These are phyloP conservation scores for Mobula birostris DNA, from an alignment of 2,113 vertebrate species.

Conservation along the genomic window DNA sequence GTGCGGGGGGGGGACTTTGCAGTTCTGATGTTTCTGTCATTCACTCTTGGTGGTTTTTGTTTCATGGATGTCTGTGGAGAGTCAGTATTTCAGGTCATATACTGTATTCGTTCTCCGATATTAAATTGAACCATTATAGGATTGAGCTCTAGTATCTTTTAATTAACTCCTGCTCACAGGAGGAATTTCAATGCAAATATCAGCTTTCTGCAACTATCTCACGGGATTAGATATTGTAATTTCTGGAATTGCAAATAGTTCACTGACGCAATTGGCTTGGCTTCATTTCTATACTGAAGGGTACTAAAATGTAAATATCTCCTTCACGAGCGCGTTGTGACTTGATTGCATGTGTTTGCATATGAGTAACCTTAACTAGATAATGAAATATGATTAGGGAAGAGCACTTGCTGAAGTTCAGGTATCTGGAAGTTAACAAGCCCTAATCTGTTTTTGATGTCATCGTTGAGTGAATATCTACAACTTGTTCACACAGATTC, in stretches of 20 bases:
- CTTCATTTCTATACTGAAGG: background rate
- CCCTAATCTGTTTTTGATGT: background rate
- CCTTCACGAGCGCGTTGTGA: background rate
- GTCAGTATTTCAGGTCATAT: too few species aligned
- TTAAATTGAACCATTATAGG: too few species aligned
- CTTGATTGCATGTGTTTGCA: background rate
- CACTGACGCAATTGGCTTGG: background rate
- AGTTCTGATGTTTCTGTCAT: too few species aligned
- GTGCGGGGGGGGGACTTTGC: too few species aligned
- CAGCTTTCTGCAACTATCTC: background rate
- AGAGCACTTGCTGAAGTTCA: background rate
- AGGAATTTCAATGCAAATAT: background rate
- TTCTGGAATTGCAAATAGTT: background rate
- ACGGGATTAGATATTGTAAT: background rate
- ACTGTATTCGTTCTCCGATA: too few species aligned
- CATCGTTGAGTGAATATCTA: background rate
- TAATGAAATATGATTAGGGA: background rate
- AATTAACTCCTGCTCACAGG: background rate
- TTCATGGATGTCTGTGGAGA: too few species aligned
- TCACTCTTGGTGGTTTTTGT: too few species aligned
- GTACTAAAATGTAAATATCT: background rate
- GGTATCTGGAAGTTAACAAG: constrained; percentile 1
- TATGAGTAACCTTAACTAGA: background rate
- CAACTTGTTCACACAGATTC: background rate
- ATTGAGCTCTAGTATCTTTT: background rate